Evolutionary conservation across 1,140 invertebrate genomes (phyloP), one percentile per base, ranked within the genome.

Genomic region (Papilio glaucus): DNA sequence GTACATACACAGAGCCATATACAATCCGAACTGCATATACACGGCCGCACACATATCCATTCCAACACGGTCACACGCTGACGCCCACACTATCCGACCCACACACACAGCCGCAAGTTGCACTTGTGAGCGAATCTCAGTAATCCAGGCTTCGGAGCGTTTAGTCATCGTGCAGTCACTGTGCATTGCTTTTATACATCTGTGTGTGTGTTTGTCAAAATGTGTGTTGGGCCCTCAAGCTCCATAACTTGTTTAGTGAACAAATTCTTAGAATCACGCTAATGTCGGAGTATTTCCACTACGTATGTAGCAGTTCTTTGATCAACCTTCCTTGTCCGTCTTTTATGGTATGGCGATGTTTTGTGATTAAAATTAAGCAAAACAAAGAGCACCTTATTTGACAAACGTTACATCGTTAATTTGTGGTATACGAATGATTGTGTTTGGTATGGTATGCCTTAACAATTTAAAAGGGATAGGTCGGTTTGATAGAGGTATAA

Each of bases 171-270:
- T 74, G 77, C 76, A 77, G 73, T 82, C 75, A 72, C 70, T 73
- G 72, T 26, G 63, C 39, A 45, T 41, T 65, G 61, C n/a, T 10
- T 38, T 62, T 29, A 29, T 33, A 21, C 18, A 53, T 61, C 24
- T 18, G n/a, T 71, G 38, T 72, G 82, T 80, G 80, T 77, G 80
- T 63, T 73, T 75, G 49, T 73, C 62, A 68, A 74, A 79, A 65
- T 65, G 72, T 81, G 77, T 78, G 78, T 82, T 76, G 74, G 77
- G 75, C 65, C 71, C 80, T 77, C 77, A 72, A 81, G 80, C 84
- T 78, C 79, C 84, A 83, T 83, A 88, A 90, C 88, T 89, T 85
- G 89, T 89, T 89, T 89, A 77, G 85, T 87, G 85, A 85, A 88
- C 85, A 85, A 86, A 85, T 90, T 90, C 87, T 86, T 77, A 85